A percentile compares a stretch with the other conserved stretches of the same genome.
These are phyloP conservation scores for Conus ventricosus DNA, from an alignment of 1,140 invertebrate species.

Conservation along the genomic window DNA sequence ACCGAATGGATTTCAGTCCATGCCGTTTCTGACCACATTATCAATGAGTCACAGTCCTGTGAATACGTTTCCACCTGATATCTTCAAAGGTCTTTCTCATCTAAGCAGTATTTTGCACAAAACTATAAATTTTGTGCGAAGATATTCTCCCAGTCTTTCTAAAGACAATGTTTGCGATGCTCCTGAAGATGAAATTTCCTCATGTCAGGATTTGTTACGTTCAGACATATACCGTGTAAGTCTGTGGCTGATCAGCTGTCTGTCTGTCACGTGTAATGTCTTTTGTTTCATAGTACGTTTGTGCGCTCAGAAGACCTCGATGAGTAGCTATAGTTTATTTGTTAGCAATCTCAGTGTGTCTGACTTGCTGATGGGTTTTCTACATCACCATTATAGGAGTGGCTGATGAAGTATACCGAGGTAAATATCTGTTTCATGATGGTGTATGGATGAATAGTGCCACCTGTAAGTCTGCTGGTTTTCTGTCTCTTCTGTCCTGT, in stretches of 20 bases:
- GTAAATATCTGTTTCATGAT: conserved; percentile 57
- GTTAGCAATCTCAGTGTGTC: conserved; percentile 57
- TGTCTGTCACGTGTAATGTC: conserved; percentile 50
- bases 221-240: conserved; percentile 34
- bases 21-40: background rate
- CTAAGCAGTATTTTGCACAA: background rate
- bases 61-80: background rate
- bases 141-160: background rate
- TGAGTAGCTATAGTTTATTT: conserved; percentile 39
- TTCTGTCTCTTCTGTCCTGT: conserved; percentile 57
- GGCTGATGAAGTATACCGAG: conserved; percentile 53
- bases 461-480: conserved; percentile 56
- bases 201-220: conserved; percentile 50
- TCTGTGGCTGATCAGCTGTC: conserved; percentile 46
- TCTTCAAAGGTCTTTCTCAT: background rate
- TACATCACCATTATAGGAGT: conserved; percentile 63
- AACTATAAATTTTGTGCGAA: background rate
- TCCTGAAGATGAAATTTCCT: conserved; percentile 45
- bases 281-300: conserved; percentile 24
- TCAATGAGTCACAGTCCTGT: background rate
- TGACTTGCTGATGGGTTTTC: conserved; percentile 64
- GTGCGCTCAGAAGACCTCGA: background rate
- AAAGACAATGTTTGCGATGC: background rate
- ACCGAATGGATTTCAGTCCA: background rate
- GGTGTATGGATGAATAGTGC: conserved; percentile 52